Percentiles rank a stretch among this genome's conserved stretches.
phyloP scores from a whole-genome alignment of 2,888 invertebrate genomes.

The Dynastes hyllus region DNA sequence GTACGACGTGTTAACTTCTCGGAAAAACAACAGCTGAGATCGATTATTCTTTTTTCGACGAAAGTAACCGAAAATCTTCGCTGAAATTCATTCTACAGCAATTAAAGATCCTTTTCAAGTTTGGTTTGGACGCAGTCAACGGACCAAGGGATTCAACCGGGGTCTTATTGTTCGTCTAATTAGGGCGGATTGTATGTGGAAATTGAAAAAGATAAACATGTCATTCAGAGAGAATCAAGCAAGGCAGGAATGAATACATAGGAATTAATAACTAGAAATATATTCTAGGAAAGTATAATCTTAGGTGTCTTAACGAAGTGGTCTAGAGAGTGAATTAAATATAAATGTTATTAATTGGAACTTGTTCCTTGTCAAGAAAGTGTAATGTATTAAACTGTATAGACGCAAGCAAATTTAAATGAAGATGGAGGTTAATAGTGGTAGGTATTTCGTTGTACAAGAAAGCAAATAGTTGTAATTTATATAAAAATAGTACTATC shows the following conservation, averaged over 20 bases:
- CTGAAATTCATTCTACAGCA: background rate
- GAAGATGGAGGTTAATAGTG: too few species aligned
- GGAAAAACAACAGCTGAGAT: background rate
- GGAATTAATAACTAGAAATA: background rate
- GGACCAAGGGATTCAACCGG: background rate
- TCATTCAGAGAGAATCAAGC: background rate
- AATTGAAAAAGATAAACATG: slow-evolving; percentile 2
- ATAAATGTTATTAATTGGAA: too few species aligned
- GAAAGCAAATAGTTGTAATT: too few species aligned
- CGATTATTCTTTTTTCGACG: background rate
- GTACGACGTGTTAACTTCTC: slow-evolving; percentile 3
- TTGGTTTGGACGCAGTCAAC: too few species aligned
- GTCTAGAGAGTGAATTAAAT: too few species aligned
- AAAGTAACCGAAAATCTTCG: background rate
- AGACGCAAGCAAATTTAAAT: too few species aligned
- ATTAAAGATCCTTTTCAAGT: too few species aligned
- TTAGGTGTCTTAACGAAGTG: background rate
- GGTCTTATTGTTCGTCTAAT: background rate
- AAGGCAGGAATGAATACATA: background rate
- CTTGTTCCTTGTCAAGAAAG: too few species aligned
- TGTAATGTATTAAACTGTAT: too few species aligned
- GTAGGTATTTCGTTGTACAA: too few species aligned
- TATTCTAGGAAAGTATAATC: background rate
- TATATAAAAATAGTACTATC: too few species aligned
- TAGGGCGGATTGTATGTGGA: background rate